These are phyloP conservation scores for Seriola rivoliana DNA, from an alignment of 2,113 vertebrate species.

Conservation along the genomic window DNA sequence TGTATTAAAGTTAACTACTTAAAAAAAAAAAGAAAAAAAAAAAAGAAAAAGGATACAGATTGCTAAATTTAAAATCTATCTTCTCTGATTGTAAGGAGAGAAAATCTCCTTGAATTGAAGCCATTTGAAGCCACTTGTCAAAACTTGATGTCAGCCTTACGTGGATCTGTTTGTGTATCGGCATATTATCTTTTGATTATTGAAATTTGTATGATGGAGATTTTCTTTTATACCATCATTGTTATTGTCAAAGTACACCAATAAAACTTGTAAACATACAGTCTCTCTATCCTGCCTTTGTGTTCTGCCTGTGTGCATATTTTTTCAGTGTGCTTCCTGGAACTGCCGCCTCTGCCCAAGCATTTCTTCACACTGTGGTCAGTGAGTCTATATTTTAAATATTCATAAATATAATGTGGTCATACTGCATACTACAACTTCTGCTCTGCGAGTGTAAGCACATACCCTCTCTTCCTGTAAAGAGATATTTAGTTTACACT, in stretches of 20 bases:
- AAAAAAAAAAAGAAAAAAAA: slow-evolving; percentile 23
- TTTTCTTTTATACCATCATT: slow-evolving; percentile 85
- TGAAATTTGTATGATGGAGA: slow-evolving; percentile 84
- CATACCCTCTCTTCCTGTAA: slow-evolving; percentile 20
- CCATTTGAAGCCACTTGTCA: slow-evolving; percentile 82
- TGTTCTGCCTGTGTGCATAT: not conserved
- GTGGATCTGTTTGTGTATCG: slow-evolving; percentile 82
- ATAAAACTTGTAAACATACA: slow-evolving; percentile 80
- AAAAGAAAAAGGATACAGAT: slow-evolving; percentile 36
- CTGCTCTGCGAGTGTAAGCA: not conserved
- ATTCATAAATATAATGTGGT: slow-evolving; percentile 12
- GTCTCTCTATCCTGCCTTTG: not conserved
- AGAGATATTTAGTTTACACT: slow-evolving; percentile 12
- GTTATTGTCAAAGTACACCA: slow-evolving; percentile 83
- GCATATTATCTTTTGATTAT: slow-evolving; percentile 84
- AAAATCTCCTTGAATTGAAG: slow-evolving; percentile 79
- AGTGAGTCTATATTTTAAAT: slow-evolving; percentile 12
- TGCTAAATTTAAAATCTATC: slow-evolving; percentile 64
- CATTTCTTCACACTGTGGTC: slow-evolving; percentile 3
- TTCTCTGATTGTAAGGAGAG: slow-evolving; percentile 77
- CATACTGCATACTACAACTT: not conserved
- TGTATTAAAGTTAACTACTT: slow-evolving; percentile 66
- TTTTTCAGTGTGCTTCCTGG: not conserved
- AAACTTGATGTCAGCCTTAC: slow-evolving; percentile 84
- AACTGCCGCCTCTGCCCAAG: not conserved